Percentiles rank a stretch among this genome's conserved stretches.
Evolutionary conservation across 2,797 vertebrate genomes (phyloP).

Genomic region (Sebastolobus altivelis): DNA sequence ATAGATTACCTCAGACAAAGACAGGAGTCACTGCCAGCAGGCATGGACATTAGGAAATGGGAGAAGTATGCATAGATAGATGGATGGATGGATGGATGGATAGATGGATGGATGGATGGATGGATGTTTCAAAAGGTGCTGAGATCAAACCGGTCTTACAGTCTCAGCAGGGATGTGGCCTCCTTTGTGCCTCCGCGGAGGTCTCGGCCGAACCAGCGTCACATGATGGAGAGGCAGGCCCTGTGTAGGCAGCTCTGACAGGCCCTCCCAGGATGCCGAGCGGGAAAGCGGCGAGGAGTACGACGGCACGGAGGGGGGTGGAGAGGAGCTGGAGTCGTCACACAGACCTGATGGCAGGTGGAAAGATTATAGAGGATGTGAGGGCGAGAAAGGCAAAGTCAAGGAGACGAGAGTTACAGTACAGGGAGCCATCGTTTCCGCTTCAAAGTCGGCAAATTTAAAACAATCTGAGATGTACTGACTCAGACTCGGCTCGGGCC

Average conservation of each 20-base stretch:
- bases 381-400: slow-evolving; percentile 29
- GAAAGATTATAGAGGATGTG: slow-evolving; percentile 16
- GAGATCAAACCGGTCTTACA: slow-evolving; percentile 34
- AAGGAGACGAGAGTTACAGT: slow-evolving; percentile 6
- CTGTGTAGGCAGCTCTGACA: slow-evolving; percentile 90
- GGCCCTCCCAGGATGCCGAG: slow-evolving; percentile 86
- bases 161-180: slow-evolving; percentile 75
- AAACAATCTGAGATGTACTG: slow-evolving; percentile 42
- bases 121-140: background rate
- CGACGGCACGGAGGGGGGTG: slow-evolving; percentile 64
- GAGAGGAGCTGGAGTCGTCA: slow-evolving; percentile 80
- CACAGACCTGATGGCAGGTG: slow-evolving; percentile 65
- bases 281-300: slow-evolving; percentile 73
- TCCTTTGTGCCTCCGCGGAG: slow-evolving; percentile 85
- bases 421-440: slow-evolving; percentile 23
- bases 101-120: background rate
- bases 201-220: slow-evolving; percentile 87
- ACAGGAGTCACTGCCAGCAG: slow-evolving; percentile 39
- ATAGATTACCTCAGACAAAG: slow-evolving; percentile 54
- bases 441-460: slow-evolving; percentile 24
- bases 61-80: slow-evolving; percentile 33
- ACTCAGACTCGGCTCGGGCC: slow-evolving; percentile 26
- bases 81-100: background rate
- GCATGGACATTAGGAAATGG: slow-evolving; percentile 33
- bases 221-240: slow-evolving; percentile 89